Evolutionary conservation across 2,888 invertebrate species (phyloP), one percentile per base, ranked within the genome.

Genomic region (Parnassius mnemosyne): DNA sequence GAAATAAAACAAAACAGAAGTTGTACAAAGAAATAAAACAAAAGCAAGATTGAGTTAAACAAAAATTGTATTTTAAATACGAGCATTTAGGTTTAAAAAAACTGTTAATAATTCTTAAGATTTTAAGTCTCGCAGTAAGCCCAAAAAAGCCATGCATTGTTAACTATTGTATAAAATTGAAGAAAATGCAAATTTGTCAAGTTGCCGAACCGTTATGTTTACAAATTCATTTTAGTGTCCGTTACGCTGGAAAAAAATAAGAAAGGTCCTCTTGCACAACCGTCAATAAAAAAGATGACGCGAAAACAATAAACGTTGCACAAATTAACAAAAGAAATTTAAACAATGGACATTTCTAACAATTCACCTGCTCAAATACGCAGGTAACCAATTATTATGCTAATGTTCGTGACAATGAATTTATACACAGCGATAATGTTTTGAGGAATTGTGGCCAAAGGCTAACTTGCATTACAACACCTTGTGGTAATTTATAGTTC

Each of bases 351-450:
- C 64, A 71, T 71, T 75, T 72, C 69, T 66, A 76, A 79, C 82
- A 84, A 84, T 86, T 81, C 87, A 89, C 90, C 89, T 89, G 89
- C 77, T 72, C 71, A 77, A 79, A 69, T 75, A 76, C 74, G 79
- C 89, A 90, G 90, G 89, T 90, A 89, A 84, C 75, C 80, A 82
- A 89, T 90, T 90, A 87, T 89, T 83, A 90, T 89, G 89, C 78
- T 87, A 88, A 88, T 88, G 72, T 68, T 69, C 69, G 70, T 78
- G 76, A 90, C 85, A 89, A 87, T 84, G 80, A 80, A 78, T 77
- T 78, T 80, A 76, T 77, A 73, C 56, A 52, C 79, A 74, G 71
- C 74, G 72, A 78, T 81, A 82, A 84, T 87, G 83, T 91, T 89
- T 89, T 85, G 80, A 83, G 78, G 80, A 78, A 85, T 82, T 90